These are phyloP conservation scores for Orestias chungarensis DNA, from an alignment of 2,797 vertebrate genomes.

Conservation along the genomic window DNA sequence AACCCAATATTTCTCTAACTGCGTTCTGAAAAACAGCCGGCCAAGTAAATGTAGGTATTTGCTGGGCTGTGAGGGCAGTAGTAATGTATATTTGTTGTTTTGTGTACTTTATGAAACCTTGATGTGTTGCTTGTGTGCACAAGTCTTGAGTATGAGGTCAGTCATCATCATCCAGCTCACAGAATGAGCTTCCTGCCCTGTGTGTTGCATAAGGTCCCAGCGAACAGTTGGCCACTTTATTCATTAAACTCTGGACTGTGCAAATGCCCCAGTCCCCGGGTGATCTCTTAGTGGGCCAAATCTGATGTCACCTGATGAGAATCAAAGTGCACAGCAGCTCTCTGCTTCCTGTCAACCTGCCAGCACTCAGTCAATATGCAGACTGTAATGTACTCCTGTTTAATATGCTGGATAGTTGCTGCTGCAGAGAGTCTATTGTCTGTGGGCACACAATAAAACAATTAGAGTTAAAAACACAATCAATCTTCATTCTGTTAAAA, in stretches of 20 bases:
- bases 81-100: background rate
- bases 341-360: conserved; percentile 34
- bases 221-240: conserved; percentile 28
- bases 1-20: conserved; percentile 11
- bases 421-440: background rate
- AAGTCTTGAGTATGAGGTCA: conserved; percentile 27
- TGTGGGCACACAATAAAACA: conserved; percentile 12
- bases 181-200: conserved; percentile 24
- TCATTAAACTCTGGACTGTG: conserved; percentile 58
- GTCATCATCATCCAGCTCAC: conserved; percentile 13
- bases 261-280: conserved; percentile 13
- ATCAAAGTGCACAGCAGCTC: conserved; percentile 48
- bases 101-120: conserved; percentile 1
- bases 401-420: conserved; percentile 10
- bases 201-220: conserved; percentile 53
- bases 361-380: conserved; percentile 22
- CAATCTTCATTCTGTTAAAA: background rate
- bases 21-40: conserved; percentile 45
- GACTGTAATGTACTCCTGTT: conserved; percentile 25
- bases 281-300: conserved; percentile 42
- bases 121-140: conserved; percentile 1
- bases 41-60: background rate
- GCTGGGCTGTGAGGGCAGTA: background rate
- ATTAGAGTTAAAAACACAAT: conserved; percentile 1
- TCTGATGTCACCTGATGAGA: conserved; percentile 54